Base-by-base conservation (phyloP, 2,113 vertebrate species). In the Megalops atlanticus region DNA sequence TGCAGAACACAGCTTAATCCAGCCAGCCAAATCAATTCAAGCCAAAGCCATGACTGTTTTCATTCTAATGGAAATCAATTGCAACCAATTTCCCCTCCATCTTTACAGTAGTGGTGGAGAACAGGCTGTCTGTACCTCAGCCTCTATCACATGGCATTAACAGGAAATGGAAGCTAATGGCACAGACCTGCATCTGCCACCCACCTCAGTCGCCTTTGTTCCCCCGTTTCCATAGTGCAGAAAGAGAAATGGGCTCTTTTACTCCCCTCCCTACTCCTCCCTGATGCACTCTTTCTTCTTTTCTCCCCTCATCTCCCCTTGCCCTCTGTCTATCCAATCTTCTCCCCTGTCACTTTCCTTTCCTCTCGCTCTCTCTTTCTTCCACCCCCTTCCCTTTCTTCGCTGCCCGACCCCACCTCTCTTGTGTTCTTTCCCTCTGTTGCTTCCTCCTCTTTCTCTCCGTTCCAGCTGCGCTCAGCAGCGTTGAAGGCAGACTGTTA, bases 341-440 rank as follows among this genome's bases (percentile, higher is more conserved):
- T n/a, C n/a, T n/a, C n/a, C n/a, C n/a, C 83, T 85, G 88, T 87
- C 86, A 86, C 88, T 87, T 83, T 87, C 84, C 87, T 88, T 91
- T 86, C 88, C 87, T 77, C 84, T 78, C 85, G 83, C 84, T 83
- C 85, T 45, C 41, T 45, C 21, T 24, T 7, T 45, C 41, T 40
- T 7, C 10, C 38, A 10, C 36, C 3, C 4, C 18, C 73, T 21
- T 18, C 18, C 21, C 40, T 27, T 16, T 35, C 11, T 1, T 33
- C 64, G 10, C 27, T n/a, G 18, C 7, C 16, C 43, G 33, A 24
- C 5, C 2, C 24, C n/a, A 10, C 5, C 24, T 49, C 24, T 45
- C 33, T 75, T 43, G 21, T 49, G 24, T 41, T 33, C 31, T 64
- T 24, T 14, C 31, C 27, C 64, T 33, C 64, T 8, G 6, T 14